Evolutionary conservation across 2,797 vertebrate species (phyloP).

Genomic region (Microcaecilia unicolor): DNA sequence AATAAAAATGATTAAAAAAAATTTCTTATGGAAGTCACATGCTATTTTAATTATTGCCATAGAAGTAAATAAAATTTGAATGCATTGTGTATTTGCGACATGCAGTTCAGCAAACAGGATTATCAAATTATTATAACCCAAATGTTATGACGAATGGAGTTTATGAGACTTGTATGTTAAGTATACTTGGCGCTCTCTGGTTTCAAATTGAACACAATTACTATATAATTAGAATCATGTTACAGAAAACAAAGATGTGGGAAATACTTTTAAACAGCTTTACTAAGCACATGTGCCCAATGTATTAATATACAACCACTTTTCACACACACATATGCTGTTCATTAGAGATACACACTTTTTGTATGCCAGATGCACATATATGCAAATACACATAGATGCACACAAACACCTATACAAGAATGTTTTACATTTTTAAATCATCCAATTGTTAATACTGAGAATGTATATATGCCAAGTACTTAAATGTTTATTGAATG

Average conservation of each 20-base stretch:
- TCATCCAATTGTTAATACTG: conserved; percentile 32
- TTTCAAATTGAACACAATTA: conserved; percentile 27
- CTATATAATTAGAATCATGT: conserved; percentile 22
- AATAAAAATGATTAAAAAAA: conserved; percentile 50
- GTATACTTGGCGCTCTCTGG: conserved; percentile 29
- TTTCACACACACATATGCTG: conserved; percentile 34
- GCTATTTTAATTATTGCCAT: conserved; percentile 47
- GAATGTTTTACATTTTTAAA: conserved; percentile 29
- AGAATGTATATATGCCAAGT: conserved; percentile 48
- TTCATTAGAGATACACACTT: conserved; percentile 43
- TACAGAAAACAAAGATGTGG: conserved; percentile 22
- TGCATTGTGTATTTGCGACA: conserved; percentile 53
- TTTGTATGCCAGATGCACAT: too few species aligned
- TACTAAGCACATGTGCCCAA: conserved; percentile 37
- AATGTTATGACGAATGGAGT: conserved; percentile 56
- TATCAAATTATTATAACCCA: conserved; percentile 40
- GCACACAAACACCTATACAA: too few species aligned
- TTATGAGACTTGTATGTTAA: conserved; percentile 44
- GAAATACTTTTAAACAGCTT: conserved; percentile 8
- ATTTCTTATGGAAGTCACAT: conserved; percentile 54
- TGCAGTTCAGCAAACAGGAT: conserved; percentile 50
- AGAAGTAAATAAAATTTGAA: conserved; percentile 49
- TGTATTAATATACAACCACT: conserved; percentile 27
- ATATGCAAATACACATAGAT: too few species aligned
- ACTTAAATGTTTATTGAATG: conserved; percentile 45